Percentiles rank a stretch among this genome's conserved stretches.
Conservation (phyloP, 2,888 invertebrate species). For the Drosophila silvestris region DNA sequence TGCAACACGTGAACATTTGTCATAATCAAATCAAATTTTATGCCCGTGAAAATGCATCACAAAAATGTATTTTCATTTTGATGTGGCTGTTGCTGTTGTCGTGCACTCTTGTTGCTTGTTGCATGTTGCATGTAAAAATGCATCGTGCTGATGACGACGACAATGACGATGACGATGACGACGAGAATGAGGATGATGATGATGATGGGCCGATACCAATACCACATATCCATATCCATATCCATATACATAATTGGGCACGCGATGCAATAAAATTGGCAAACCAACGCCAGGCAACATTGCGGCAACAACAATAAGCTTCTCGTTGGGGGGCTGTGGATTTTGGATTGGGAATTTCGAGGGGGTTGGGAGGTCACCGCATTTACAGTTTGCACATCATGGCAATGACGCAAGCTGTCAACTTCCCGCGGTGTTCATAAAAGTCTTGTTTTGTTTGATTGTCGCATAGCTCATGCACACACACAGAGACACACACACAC, state of each 20-base stretch:
- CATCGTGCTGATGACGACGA: constrained; percentile 46
- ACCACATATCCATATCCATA: constrained; percentile 46
- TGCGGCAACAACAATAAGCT: constrained; percentile 17
- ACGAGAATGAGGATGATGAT: constrained; percentile 32
- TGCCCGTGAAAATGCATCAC: constrained; percentile 46
- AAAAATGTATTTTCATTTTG: constrained; percentile 43
- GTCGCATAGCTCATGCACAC: constrained; percentile 47
- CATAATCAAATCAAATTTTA: constrained; percentile 66
- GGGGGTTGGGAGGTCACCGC: constrained; percentile 22
- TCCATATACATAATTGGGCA: constrained; percentile 72
- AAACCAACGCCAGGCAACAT: constrained; percentile 35
- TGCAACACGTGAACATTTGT: constrained; percentile 60
- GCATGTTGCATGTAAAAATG: constrained; percentile 42
- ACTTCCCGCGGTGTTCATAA: constrained; percentile 83
- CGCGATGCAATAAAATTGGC: constrained; percentile 78
- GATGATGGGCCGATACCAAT: constrained; percentile 66
- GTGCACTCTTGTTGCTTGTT: constrained; percentile 19
- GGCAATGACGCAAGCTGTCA: constrained; percentile 82
- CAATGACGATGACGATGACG: constrained; percentile 19
- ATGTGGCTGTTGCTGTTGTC: constrained; percentile 15
- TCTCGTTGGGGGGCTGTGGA: constrained; percentile 8
- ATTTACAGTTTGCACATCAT: constrained; percentile 72
- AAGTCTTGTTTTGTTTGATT: constrained; percentile 78
- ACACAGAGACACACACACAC: constrained; percentile 9
- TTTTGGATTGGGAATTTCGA: background rate